Evolutionary conservation across 2,113 vertebrate genomes (phyloP).

Genomic region (Hippocampus zosterae): DNA sequence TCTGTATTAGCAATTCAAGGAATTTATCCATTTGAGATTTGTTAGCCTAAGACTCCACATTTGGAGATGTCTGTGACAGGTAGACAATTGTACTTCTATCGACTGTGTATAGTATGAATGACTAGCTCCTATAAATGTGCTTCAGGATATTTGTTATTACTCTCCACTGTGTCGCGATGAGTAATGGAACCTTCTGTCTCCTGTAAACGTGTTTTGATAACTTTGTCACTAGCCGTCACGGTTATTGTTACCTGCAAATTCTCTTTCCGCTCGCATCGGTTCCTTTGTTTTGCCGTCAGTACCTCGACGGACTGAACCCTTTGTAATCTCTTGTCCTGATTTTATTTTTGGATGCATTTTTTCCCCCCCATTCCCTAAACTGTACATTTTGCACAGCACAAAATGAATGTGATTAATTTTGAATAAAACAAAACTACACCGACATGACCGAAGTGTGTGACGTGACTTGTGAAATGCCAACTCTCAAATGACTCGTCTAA

Average conservation of each 20-base stretch:
- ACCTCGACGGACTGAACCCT: constrained; percentile 54
- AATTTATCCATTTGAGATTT: constrained; percentile 79
- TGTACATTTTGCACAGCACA: constrained; percentile 92
- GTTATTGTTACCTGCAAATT: constrained; percentile 56
- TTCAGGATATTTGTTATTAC: constrained; percentile 72
- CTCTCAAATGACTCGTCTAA: too few species aligned
- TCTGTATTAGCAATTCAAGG: constrained; percentile 72
- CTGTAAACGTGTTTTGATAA: constrained; percentile 77
- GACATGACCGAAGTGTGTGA: constrained; percentile 31
- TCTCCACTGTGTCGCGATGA: constrained; percentile 47
- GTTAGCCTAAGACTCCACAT: constrained; percentile 74
- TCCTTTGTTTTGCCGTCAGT: constrained; percentile 35
- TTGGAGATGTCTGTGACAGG: constrained; percentile 75
- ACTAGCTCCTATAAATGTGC: constrained; percentile 70
- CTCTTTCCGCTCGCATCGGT: constrained; percentile 30
- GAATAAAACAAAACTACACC: constrained; percentile 79
- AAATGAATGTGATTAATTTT: constrained; percentile 87
- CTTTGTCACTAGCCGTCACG: constrained; percentile 61
- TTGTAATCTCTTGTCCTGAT: constrained; percentile 55
- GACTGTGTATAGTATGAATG: constrained; percentile 76
- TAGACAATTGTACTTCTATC: constrained; percentile 78
- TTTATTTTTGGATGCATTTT: constrained; percentile 41
- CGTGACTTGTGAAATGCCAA: constrained; percentile 1
- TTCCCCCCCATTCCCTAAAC: constrained; percentile 62
- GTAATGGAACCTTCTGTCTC: constrained; percentile 74